Conservation (phyloP, 2,888 invertebrate species). For the Plagodis dolabraria region DNA sequence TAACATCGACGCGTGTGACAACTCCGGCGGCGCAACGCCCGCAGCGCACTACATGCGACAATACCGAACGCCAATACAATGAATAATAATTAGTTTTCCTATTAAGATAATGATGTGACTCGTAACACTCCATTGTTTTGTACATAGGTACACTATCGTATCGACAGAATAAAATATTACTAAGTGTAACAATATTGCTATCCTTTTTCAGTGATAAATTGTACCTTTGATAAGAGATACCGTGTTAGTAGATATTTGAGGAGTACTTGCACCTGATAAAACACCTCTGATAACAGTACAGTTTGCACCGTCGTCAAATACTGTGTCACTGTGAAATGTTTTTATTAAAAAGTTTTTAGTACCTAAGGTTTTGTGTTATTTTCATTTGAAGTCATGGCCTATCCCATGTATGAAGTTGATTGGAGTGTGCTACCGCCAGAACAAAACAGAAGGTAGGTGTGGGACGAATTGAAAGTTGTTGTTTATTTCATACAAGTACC, state of each 20-base stretch:
- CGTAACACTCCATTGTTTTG: conserved; percentile 71
- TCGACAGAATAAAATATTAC: conserved; percentile 77
- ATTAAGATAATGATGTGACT: conserved; percentile 79
- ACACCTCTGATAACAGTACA: conserved; percentile 78
- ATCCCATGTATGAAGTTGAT: conserved; percentile 90
- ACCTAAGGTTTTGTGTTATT: conserved; percentile 47
- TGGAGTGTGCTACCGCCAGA: conserved; percentile 95
- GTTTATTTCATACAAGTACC: conserved; percentile 16
- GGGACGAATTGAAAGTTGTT: neutral
- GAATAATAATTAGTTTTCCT: conserved; percentile 81
- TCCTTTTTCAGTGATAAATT: conserved; percentile 83
- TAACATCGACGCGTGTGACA: conserved; percentile 42
- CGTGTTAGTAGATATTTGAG: conserved; percentile 79
- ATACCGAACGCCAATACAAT: conserved; percentile 61
- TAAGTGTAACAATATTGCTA: conserved; percentile 74
- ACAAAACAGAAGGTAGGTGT: conserved; percentile 91
- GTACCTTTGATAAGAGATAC: conserved; percentile 83
- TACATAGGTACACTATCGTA: conserved; percentile 55
- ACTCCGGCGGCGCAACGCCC: conserved; percentile 3
- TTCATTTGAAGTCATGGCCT: conserved; percentile 68
- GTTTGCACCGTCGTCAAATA: conserved; percentile 74
- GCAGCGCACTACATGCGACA: conserved; percentile 43
- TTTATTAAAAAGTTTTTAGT: conserved; percentile 59
- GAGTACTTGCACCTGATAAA: conserved; percentile 81
- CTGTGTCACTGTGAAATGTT: conserved; percentile 75